Evolutionary conservation across 1,140 invertebrate genomes (phyloP).

Genomic region (Cotesia glomerata): DNA sequence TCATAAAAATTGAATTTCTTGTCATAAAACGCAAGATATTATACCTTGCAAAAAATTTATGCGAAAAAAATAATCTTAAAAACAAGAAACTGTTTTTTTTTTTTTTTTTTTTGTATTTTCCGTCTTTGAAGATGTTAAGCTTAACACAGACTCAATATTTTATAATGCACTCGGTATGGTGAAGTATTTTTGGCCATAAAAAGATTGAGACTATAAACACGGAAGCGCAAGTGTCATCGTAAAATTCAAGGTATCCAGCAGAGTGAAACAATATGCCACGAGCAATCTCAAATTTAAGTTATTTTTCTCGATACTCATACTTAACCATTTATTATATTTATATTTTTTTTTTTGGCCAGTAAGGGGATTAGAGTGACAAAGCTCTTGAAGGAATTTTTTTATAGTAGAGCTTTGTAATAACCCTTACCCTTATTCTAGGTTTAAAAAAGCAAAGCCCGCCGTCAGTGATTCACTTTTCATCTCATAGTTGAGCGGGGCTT

Average conservation of each 20-base stretch:
- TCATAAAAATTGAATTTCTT: no score
- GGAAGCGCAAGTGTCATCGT: not conserved
- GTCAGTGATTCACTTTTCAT: not conserved
- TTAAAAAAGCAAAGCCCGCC: not conserved
- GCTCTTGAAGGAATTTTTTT: not conserved
- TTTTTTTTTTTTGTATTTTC: no score
- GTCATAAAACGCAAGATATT: no score
- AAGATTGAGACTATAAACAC: not conserved
- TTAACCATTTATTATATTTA: not conserved
- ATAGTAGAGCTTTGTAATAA: slow-evolving; percentile 7
- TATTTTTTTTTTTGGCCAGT: not conserved
- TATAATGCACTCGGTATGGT: not conserved
- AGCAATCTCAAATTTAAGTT: not conserved
- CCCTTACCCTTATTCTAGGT: not conserved
- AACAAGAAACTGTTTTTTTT: no score
- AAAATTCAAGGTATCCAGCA: not conserved
- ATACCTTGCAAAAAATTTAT: no score
- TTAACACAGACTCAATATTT: not conserved
- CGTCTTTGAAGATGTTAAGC: not conserved
- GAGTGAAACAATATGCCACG: slow-evolving; percentile 5
- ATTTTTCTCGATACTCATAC: not conserved
- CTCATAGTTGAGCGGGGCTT: not conserved
- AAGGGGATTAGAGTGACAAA: not conserved
- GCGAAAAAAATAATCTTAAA: not conserved
- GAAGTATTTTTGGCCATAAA: no score